Evolutionary conservation across 2,888 invertebrate genomes (phyloP), one percentile per base, ranked within the genome.

Genomic region (Cremastinae sp.): DNA sequence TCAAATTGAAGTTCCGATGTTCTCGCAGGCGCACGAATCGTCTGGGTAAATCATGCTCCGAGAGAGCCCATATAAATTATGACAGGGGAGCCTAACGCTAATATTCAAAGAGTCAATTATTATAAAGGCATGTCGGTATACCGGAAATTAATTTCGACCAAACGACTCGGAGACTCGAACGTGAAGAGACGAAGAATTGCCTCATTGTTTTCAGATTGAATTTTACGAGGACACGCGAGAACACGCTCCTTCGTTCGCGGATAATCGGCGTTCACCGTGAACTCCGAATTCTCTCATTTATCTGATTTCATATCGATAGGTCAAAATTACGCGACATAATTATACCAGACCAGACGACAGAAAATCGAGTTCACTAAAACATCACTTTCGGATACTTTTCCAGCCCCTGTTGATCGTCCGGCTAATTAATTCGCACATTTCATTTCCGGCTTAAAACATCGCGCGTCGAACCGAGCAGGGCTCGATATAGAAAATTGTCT

Each of bases 61-160:
- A 55, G 35, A 10, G 16, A 66, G 28, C 22, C 49, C 51, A 14
- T 1, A 58, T 64, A 59, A 62, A 64, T 56, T 45, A 18, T 58
- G 18, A 37, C 14, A 16, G 10, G 55, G 8, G 35, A 28, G 47
- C 45, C 28, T 10, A 59, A 59, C 43, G 43, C 35, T 14, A 49
- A 49, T 56, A 47, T 55, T 68, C 35, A 18, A 62, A 49, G 43
- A 28, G 41, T 75, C 62, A 72, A 68, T 75, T 61, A 56, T 72
- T 62, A 58, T 45, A 14, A 62, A 20, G 18, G 8, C 41, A 56
- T 41, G 62, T 28, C 8, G n/a, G 37, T 45, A 35, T 20, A 68
- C 68, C 66, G 69, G 68, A 64, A 73, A 73, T 68, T 62, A 75
- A 72, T 72, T 51, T 66, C 61, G 49, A 43, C 51, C 49, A 62